Percentiles rank a stretch among this genome's conserved stretches.
Evolutionary conservation across 1,140 invertebrate species (phyloP).

Genomic region (Luehdorfia chinensis): DNA sequence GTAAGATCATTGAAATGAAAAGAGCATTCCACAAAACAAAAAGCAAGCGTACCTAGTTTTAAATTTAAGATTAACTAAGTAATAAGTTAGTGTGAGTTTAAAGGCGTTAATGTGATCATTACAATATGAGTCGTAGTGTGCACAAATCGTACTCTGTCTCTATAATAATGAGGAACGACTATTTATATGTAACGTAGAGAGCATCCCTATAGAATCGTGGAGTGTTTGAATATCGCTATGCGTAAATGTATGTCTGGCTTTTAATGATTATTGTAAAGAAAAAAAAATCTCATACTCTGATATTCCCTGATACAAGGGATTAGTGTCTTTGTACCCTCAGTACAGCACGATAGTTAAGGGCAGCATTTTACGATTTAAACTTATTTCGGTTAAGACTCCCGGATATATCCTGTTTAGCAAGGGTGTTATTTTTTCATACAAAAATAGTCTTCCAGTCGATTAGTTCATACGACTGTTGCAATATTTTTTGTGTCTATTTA

Average conservation of each 20-base stretch:
- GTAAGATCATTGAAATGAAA: constrained; percentile 61
- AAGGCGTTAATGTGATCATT: constrained; percentile 72
- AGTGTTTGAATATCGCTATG: constrained; percentile 66
- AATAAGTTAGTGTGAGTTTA: constrained; percentile 55
- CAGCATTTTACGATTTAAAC: constrained; percentile 28
- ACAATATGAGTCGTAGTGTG: constrained; percentile 62
- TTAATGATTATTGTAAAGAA: constrained; percentile 49
- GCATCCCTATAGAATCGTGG: constrained; percentile 66
- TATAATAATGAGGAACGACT: constrained; percentile 53
- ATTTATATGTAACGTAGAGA: constrained; percentile 56
- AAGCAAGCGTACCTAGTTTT: constrained; percentile 55
- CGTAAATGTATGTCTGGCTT: constrained; percentile 71
- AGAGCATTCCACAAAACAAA: constrained; percentile 68
- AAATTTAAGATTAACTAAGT: constrained; percentile 47
- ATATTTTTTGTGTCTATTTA: constrained; percentile 34
- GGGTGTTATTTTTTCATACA: constrained; percentile 27
- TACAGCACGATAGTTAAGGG: constrained; percentile 46
- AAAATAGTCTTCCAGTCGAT: constrained; percentile 60
- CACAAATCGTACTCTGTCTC: constrained; percentile 65
- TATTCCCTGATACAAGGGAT: constrained; percentile 63
- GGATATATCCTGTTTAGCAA: background rate
- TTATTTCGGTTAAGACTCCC: constrained; percentile 14
- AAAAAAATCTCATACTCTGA: constrained; percentile 63
- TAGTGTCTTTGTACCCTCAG: constrained; percentile 49
- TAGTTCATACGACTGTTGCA: constrained; percentile 30